A percentile compares a stretch with the other conserved stretches of the same genome.
These are phyloP conservation scores for Penaeus monodon DNA, from an alignment of 2,888 invertebrate species.

Conservation along the genomic window DNA sequence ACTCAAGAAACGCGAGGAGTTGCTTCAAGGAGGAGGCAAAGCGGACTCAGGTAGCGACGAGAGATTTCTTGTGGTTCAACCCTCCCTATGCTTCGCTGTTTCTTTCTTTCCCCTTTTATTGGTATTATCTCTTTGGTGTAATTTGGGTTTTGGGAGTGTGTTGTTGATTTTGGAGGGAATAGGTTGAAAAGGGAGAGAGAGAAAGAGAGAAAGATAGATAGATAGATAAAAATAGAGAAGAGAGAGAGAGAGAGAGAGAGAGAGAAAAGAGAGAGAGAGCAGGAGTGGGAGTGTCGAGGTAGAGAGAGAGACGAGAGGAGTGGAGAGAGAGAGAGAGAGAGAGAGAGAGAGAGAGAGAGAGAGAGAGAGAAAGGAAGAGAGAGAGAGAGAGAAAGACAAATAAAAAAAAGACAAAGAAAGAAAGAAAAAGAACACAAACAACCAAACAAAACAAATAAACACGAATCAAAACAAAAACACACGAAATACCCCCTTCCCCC, in stretches of 20 bases:
- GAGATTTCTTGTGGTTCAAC: too few relatives aligned
- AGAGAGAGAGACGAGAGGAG: not conserved
- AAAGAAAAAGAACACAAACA: not conserved
- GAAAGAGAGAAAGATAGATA: not conserved
- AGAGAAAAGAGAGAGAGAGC: too few relatives aligned
- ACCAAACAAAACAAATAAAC: not conserved
- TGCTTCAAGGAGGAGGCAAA: too few relatives aligned
- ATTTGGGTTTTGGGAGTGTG: too few relatives aligned
- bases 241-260: too few relatives aligned
- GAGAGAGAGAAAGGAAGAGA: not conserved
- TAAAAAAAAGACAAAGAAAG: not conserved
- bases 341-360: not conserved
- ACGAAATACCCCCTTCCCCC: too few relatives aligned
- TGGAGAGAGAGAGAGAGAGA: not conserved
- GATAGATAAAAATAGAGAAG: not conserved
- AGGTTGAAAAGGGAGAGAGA: not conserved
- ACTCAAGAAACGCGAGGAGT: too few relatives aligned
- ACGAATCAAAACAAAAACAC: not conserved
- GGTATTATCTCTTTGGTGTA: too few relatives aligned
- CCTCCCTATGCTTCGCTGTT: too few relatives aligned
- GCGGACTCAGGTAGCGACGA: too few relatives aligned
- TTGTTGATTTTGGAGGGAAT: not conserved
- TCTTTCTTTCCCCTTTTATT: too few relatives aligned
- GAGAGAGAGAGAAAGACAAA: not conserved
- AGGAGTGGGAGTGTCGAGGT: too few relatives aligned